Percentiles rank a stretch among this genome's conserved stretches.
Conservation (phyloP, 2,797 vertebrate genomes). For the Dendrocincla fuliginosa region DNA sequence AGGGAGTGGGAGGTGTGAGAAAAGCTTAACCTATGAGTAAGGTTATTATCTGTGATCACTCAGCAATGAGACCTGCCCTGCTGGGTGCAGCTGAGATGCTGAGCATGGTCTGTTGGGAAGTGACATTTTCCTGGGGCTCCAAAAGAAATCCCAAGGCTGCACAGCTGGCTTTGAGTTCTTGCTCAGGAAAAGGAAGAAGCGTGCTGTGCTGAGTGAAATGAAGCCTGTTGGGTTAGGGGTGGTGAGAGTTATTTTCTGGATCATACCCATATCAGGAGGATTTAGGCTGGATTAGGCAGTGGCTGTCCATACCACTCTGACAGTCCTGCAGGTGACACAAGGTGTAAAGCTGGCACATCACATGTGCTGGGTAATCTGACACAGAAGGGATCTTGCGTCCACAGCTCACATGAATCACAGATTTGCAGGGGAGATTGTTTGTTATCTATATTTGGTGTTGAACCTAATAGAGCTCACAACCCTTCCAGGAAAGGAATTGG, state of each 20-base stretch:
- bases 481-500: background rate
- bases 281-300: background rate
- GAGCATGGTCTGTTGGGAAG: background rate
- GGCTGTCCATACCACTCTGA: background rate
- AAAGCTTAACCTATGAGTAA: background rate
- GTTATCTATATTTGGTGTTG: background rate
- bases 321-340: background rate
- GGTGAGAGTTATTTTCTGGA: background rate
- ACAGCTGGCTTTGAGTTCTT: background rate
- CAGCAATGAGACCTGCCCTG: background rate
- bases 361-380: background rate
- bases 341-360: background rate
- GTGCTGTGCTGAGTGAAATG: background rate
- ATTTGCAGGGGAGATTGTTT: background rate
- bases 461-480: background rate
- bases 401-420: background rate
- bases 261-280: background rate
- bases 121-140: background rate
- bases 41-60: background rate
- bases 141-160: background rate
- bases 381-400: background rate
- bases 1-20: background rate
- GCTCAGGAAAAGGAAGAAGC: rapidly evolving
- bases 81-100: background rate
- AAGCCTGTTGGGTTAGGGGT: background rate